Base-by-base conservation (phyloP, 2,888 invertebrate genomes). In the Ectemnius continuus region DNA sequence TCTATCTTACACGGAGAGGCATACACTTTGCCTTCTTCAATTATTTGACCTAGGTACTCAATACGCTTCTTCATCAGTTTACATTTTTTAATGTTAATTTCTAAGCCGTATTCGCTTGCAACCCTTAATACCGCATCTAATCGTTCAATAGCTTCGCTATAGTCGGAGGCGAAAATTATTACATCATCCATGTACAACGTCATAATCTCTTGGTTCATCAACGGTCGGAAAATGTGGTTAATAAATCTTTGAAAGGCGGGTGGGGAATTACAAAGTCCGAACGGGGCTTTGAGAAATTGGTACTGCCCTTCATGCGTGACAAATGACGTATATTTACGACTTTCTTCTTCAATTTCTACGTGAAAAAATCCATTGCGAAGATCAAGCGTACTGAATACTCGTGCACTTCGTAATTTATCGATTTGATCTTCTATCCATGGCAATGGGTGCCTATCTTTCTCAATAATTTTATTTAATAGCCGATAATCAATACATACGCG, bases 241-340 rank as follows among this genome's bases (percentile, higher is more conserved):
- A 63, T 13, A n/a, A 48, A 63, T 6, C 63, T 14, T 13, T 63
- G 52, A 20, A 63, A 63, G 2, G 28, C 63, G 0, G 52, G 52
- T 0, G 28, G 52, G 0, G 63, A 47, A n/a, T 63, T 63, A 6
- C 63, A 56, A 0, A 56, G 28, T 11, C 56, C 28, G 4, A 64
- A 64, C 0, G 18, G 56, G 0, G 56, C 28, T 1, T 52, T 36
- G 0, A 64, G 6, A 18, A 56, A 64, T 1, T 64, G 52, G 23
- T 52, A 56, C 2, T 64, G 63, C 3, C 56, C 56, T 4, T 52
- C 23, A 20, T 0, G 36, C 36, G 56, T 56, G 8, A 64, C 28
- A 28, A 64, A 64, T 0, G 16, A 14, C 2, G 64, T 64, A 28
- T 64, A 64, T 16, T 56, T 64, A 68, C 69, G 3, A 61, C 56